Conservation (phyloP, 1,140 invertebrate species). For the Ceratina japonica region DNA sequence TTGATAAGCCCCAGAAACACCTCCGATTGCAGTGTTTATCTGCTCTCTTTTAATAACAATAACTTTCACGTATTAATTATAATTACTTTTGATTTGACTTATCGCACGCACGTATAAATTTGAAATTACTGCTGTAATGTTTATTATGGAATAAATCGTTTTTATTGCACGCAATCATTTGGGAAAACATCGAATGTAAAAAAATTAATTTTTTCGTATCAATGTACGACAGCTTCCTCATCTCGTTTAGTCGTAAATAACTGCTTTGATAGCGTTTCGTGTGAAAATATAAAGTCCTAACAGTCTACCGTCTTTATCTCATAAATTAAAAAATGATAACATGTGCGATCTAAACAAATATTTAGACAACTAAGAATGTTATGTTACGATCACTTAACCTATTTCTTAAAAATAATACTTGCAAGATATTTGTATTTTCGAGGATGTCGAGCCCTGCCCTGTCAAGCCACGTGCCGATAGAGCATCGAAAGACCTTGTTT, state of each 20-base stretch:
- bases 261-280: not conserved
- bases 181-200: too few relatives aligned
- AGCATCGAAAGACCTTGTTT: not conserved
- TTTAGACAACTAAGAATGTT: not conserved
- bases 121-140: constrained; percentile 1
- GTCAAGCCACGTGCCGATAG: not conserved
- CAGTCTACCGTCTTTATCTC: not conserved
- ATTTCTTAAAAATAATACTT: constrained; percentile 14
- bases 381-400: not conserved
- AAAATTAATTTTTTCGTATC: too few relatives aligned
- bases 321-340: not conserved
- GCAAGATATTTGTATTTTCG: constrained; percentile 9
- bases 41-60: constrained; percentile 47
- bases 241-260: not conserved
- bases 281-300: not conserved
- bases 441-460: not conserved
- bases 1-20: constrained; percentile 52
- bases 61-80: constrained; percentile 45
- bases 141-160: too few relatives aligned
- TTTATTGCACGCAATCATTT: too few relatives aligned
- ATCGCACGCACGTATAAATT: not conserved
- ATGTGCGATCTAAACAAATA: not conserved
- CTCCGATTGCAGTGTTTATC: constrained; percentile 46
- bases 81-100: constrained; percentile 47
- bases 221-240: too few relatives aligned